phyloP scores from a whole-genome alignment of 23 tunicate species.

The Oikopleura vanhoeffeni region DNA sequence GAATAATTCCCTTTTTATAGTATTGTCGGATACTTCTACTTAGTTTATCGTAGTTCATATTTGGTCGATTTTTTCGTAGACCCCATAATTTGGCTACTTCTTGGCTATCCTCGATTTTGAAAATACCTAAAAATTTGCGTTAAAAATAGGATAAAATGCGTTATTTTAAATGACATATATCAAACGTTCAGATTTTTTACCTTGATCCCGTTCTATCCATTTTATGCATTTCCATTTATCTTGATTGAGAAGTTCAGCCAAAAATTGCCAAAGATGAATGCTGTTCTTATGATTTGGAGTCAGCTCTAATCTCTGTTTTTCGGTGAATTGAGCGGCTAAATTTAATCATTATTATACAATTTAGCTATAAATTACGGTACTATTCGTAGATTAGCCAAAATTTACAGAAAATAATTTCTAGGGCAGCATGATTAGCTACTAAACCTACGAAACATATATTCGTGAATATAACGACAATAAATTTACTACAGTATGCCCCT shows the following conservation, averaged over 20 bases:
- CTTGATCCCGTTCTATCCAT: conserved; percentile 73
- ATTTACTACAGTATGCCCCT: too few species aligned
- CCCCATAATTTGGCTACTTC: conserved; percentile 50
- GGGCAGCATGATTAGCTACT: too few species aligned
- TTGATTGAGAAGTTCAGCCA: conserved; percentile 56
- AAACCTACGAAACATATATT: too few species aligned
- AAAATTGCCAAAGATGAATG: conserved; percentile 89
- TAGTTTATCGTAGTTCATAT: conserved; percentile 41
- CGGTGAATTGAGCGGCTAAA: background rate
- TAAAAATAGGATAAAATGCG: background rate
- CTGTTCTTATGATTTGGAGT: conserved; percentile 63
- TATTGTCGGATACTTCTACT: conserved; percentile 37
- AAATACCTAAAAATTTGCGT: too few species aligned
- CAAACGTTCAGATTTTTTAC: conserved; percentile 22
- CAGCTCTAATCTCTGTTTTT: background rate
- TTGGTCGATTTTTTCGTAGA: conserved; percentile 33
- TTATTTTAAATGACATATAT: background rate
- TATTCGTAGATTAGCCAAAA: too few species aligned
- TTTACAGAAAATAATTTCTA: too few species aligned
- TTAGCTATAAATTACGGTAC: too few species aligned
- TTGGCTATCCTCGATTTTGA: conserved; percentile 79
- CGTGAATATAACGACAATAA: too few species aligned
- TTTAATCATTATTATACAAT: background rate
- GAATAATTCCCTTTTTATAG: conserved; percentile 37
- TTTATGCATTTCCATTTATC: conserved; percentile 51